These are phyloP conservation scores for Macrobrachium rosenbergii DNA, from an alignment of 1,140 invertebrate genomes.

Conservation along the genomic window DNA sequence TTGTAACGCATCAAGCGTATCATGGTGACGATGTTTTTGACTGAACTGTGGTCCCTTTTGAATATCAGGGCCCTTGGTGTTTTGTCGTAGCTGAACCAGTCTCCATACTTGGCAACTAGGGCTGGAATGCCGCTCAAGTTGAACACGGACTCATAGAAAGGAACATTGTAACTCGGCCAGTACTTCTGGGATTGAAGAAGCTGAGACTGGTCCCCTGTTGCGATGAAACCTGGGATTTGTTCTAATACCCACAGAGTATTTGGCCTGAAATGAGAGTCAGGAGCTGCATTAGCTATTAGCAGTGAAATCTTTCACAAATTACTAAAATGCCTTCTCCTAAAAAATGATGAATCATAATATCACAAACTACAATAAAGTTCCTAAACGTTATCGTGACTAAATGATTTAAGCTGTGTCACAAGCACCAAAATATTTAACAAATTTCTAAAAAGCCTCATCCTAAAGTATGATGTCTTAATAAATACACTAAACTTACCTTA, in stretches of 20 bases:
- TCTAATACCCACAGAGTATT: constrained; percentile 83
- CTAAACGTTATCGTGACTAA: too few relatives aligned
- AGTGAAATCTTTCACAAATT: too few relatives aligned
- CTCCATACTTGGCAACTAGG: constrained; percentile 77
- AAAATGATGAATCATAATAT: too few relatives aligned
- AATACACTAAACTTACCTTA: too few relatives aligned
- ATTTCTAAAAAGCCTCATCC: too few relatives aligned
- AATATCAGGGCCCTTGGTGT: constrained; percentile 79
- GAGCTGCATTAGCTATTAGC: not conserved
- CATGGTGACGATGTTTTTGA: constrained; percentile 75
- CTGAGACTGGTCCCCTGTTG: constrained; percentile 79
- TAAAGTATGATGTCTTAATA: too few relatives aligned
- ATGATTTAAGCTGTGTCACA: too few relatives aligned
- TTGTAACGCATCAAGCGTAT: constrained; percentile 81
- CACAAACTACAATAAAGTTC: too few relatives aligned
- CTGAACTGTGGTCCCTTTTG: constrained; percentile 74
- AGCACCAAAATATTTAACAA: too few relatives aligned
- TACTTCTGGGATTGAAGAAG: constrained; percentile 78
- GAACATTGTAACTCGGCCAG: constrained; percentile 85
- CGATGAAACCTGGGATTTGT: constrained; percentile 81
- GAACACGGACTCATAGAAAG: constrained; percentile 79
- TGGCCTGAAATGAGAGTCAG: constrained; percentile 36
- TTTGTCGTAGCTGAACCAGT: constrained; percentile 80
- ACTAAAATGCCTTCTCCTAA: too few relatives aligned
- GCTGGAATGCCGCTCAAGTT: constrained; percentile 75